phyloP scores from a whole-genome alignment of 2,797 vertebrate species.

The Acanthornis magna region DNA sequence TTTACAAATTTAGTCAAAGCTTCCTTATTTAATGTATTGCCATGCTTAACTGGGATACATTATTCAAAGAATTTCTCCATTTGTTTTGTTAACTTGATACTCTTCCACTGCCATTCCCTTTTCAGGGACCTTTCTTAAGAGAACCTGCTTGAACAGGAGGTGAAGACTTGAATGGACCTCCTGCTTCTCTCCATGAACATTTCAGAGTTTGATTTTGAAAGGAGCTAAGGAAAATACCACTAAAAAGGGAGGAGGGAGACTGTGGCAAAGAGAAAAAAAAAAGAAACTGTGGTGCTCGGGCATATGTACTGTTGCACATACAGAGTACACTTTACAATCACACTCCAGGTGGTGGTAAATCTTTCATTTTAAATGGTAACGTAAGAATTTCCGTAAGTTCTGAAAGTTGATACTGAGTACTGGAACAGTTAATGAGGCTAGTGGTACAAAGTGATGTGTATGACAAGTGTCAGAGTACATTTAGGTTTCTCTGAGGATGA shows the following conservation, averaged over 20 bases:
- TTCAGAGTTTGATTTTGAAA: constrained; percentile 46
- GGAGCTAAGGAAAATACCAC: constrained; percentile 11
- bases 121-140: constrained; percentile 26
- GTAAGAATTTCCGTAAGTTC: not conserved
- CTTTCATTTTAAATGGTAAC: not conserved
- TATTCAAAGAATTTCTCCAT: constrained; percentile 17
- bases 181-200: constrained; percentile 42
- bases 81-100: constrained; percentile 26
- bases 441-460: not conserved
- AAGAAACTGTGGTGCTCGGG: not conserved
- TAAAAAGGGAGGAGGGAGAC: constrained; percentile 4
- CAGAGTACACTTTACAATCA: not conserved
- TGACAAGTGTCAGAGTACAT: not conserved
- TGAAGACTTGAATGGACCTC: constrained; percentile 29
- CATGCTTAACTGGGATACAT: not conserved
- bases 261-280: not conserved
- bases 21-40: not conserved
- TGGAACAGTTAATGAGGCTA: not conserved
- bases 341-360: not conserved
- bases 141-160: constrained; percentile 31
- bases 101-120: constrained; percentile 42
- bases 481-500: not conserved
- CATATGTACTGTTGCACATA: not conserved
- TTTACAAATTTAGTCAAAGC: not conserved
- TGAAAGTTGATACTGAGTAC: not conserved